A percentile compares a stretch with the other conserved stretches of the same genome.
Evolutionary conservation across 1,140 invertebrate genomes (phyloP).

Genomic region (Drosophila pseudoobscura): DNA sequence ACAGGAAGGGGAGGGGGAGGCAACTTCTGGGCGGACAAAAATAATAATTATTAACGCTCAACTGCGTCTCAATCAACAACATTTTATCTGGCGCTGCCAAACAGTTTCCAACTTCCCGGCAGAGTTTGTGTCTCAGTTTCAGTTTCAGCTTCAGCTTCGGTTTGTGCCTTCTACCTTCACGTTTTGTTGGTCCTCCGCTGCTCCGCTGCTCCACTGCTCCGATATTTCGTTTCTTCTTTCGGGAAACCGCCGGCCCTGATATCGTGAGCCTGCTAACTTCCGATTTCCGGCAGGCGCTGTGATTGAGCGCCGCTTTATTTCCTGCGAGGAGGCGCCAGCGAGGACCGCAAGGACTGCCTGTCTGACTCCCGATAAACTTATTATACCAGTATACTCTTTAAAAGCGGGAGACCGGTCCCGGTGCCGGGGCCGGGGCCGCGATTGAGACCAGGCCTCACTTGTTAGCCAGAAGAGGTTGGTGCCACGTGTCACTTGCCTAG

Average conservation of each 20-base stretch:
- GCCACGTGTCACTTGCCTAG: slow-evolving; percentile 53
- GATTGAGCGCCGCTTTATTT: slow-evolving; percentile 76
- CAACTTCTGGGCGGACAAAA: slow-evolving; percentile 30
- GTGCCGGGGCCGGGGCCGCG: too few relatives aligned
- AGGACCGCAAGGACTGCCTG: slow-evolving; percentile 42
- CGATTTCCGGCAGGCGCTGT: slow-evolving; percentile 73
- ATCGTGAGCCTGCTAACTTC: slow-evolving; percentile 80
- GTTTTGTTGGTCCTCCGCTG: too few relatives aligned
- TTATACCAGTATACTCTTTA: slow-evolving; percentile 47
- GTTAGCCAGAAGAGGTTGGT: slow-evolving; percentile 28
- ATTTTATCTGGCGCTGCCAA: slow-evolving; percentile 71
- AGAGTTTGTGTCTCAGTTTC: slow-evolving; percentile 39
- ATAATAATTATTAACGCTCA: slow-evolving; percentile 80
- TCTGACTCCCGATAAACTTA: slow-evolving; percentile 69
- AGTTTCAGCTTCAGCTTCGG: not conserved
- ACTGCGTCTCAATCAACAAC: slow-evolving; percentile 78
- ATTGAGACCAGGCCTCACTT: slow-evolving; percentile 10
- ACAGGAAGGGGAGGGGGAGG: not conserved
- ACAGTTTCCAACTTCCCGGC: slow-evolving; percentile 49
- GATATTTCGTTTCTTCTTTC: slow-evolving; percentile 10
- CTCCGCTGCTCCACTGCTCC: not conserved
- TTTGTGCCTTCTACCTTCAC: too few relatives aligned
- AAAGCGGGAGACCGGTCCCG: not conserved
- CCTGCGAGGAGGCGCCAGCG: slow-evolving; percentile 63
- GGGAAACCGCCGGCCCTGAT: slow-evolving; percentile 64